phyloP scores from a whole-genome alignment of 2,888 invertebrate genomes.

The Parnassius glacialis region DNA sequence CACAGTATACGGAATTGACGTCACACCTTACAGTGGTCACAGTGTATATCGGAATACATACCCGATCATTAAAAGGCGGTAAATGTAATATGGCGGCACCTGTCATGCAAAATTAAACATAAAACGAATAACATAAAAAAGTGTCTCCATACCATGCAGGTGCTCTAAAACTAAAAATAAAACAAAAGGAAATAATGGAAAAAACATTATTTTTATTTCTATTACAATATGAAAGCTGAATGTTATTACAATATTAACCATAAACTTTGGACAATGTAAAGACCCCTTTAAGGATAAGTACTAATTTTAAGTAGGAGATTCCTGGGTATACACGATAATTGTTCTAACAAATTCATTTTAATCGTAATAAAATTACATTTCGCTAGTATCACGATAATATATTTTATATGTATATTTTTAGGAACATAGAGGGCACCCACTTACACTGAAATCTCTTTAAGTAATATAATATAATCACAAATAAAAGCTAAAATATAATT shows the following conservation, averaged over 20 bases:
- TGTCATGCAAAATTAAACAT: constrained; percentile 34
- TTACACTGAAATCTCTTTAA: constrained; percentile 54
- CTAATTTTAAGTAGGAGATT: constrained; percentile 76
- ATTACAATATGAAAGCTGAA: constrained; percentile 59
- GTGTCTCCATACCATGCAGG: constrained; percentile 57
- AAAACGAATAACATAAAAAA: constrained; percentile 41
- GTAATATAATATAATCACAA: constrained; percentile 44
- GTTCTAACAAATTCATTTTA: constrained; percentile 32
- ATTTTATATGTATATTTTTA: constrained; percentile 39
- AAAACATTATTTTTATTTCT: constrained; percentile 70
- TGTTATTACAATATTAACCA: constrained; percentile 53
- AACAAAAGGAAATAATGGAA: constrained; percentile 59
- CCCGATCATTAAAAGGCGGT: background rate
- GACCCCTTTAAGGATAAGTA: constrained; percentile 71
- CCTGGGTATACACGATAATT: constrained; percentile 39
- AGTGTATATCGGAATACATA: too few species aligned
- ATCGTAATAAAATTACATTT: constrained; percentile 13
- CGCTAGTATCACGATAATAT: constrained; percentile 8
- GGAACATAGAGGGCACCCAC: constrained; percentile 62
- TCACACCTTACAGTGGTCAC: too few species aligned
- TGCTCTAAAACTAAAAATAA: constrained; percentile 69
- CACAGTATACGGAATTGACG: too few species aligned
- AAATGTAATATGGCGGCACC: background rate
- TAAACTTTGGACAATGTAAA: constrained; percentile 60
- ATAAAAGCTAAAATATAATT: constrained; percentile 34